phyloP scores from a whole-genome alignment of 2,113 vertebrate species.

The Anoplopoma fimbria region DNA sequence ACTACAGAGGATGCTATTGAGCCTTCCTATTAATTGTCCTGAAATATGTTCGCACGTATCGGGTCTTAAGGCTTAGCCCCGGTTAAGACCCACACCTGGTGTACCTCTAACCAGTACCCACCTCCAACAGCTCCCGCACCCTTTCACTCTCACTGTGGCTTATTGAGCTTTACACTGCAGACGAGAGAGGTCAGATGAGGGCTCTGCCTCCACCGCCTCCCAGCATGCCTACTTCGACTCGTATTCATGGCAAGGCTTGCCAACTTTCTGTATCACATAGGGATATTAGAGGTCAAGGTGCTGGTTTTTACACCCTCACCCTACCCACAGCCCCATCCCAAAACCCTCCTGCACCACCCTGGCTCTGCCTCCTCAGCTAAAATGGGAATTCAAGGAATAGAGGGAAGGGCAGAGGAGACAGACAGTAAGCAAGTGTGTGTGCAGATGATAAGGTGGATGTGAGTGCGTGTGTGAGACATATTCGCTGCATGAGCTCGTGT shows the following conservation, averaged over 20 bases:
- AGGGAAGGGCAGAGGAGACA: constrained; percentile 34
- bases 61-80: constrained; percentile 34
- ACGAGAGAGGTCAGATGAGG: constrained; percentile 24
- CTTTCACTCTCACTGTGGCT: not conserved
- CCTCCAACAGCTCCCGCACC: not conserved
- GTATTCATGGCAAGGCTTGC: constrained; percentile 5
- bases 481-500: not conserved
- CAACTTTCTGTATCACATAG: constrained; percentile 35
- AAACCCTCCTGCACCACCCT: constrained; percentile 15
- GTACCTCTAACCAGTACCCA: not conserved
- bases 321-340: not conserved
- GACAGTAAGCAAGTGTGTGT: constrained; percentile 36
- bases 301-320: not conserved
- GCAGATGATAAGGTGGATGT: constrained; percentile 44
- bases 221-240: not conserved
- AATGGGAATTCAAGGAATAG: constrained; percentile 16
- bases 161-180: constrained; percentile 23
- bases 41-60: constrained; percentile 33
- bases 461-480: constrained; percentile 24
- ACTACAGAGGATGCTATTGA: constrained; percentile 23
- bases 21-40: constrained; percentile 21
- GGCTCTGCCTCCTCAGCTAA: constrained; percentile 22
- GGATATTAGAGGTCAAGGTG: constrained; percentile 22
- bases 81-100: constrained; percentile 9
- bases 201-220: constrained; percentile 8